Percentiles rank a stretch among this genome's conserved stretches.
Conservation (phyloP, 1,140 invertebrate genomes). For the Drosophila cardini region DNA sequence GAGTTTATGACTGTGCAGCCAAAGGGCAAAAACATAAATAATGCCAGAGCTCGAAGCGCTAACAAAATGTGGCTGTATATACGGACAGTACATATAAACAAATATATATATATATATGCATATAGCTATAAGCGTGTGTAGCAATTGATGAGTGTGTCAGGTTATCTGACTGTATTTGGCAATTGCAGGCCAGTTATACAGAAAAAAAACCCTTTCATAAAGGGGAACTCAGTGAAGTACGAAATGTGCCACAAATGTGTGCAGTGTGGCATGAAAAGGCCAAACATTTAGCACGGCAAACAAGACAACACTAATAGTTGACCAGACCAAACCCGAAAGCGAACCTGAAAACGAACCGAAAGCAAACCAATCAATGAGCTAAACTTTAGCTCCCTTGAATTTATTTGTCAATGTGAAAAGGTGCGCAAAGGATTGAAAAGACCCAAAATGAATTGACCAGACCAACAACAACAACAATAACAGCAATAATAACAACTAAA, state of each 20-base stretch:
- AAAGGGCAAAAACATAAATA: conserved; percentile 66
- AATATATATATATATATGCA: background rate
- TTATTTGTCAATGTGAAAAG: conserved; percentile 81
- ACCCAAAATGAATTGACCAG: background rate
- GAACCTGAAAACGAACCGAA: conserved; percentile 52
- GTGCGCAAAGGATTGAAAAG: conserved; percentile 65
- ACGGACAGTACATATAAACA: conserved; percentile 13
- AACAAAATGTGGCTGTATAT: conserved; percentile 5
- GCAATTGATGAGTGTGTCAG: conserved; percentile 39
- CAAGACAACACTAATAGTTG: conserved; percentile 70
- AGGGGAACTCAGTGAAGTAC: conserved; percentile 67
- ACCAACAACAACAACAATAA: background rate
- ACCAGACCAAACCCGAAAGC: conserved; percentile 37
- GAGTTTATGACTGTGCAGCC: conserved; percentile 66
- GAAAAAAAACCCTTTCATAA: conserved; percentile 60
- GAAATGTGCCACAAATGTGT: conserved; percentile 81
- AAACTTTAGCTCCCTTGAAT: conserved; percentile 54
- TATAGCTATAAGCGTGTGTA: background rate
- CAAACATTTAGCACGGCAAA: conserved; percentile 74
- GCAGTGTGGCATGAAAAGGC: conserved; percentile 73
- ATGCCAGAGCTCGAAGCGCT: conserved; percentile 32
- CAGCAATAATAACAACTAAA: too few species aligned
- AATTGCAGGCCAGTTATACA: conserved; percentile 36
- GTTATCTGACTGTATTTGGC: conserved; percentile 63
- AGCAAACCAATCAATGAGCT: conserved; percentile 74